A percentile compares a stretch with the other conserved stretches of the same genome.
These are phyloP conservation scores for Petrocephalus zakoni DNA, from an alignment of 2,113 vertebrate species.

Conservation along the genomic window DNA sequence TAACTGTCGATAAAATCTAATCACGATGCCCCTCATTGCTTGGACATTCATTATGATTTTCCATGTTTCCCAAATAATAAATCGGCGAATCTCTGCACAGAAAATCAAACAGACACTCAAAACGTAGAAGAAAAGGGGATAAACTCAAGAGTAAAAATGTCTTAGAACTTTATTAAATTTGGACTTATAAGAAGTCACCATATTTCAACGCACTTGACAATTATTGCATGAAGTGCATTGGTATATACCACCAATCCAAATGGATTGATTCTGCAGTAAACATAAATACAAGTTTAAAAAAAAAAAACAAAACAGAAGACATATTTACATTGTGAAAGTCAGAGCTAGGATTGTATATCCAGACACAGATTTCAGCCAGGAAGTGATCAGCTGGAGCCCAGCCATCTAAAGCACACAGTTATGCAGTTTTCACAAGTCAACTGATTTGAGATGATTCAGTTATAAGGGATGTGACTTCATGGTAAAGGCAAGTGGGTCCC, in stretches of 20 bases:
- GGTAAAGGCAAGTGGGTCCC: neutral
- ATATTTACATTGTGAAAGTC: constrained; percentile 63
- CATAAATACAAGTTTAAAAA: constrained; percentile 86
- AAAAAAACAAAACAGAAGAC: constrained; percentile 75
- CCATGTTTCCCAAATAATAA: neutral
- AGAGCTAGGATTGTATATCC: constrained; percentile 42
- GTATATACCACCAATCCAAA: constrained; percentile 90
- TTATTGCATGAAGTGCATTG: constrained; percentile 67
- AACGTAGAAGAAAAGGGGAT: constrained; percentile 1
- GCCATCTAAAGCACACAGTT: neutral
- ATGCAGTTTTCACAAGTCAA: neutral
- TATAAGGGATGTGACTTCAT: neutral
- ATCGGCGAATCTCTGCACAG: neutral
- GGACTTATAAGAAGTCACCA: constrained; percentile 99
- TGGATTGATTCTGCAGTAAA: constrained; percentile 84
- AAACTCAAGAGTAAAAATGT: constrained; percentile 53
- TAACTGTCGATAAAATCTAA: neutral
- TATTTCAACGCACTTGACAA: constrained; percentile 78
- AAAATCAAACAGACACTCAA: neutral
- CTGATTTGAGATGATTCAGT: neutral
- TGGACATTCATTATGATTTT: neutral
- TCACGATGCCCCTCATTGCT: neutral
- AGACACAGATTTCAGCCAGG: constrained; percentile 25
- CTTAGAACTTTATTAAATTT: constrained; percentile 93
- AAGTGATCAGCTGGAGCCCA: neutral